Conservation (phyloP, 92 coral and sea anemone species). For the Blastomussa wellsi region DNA sequence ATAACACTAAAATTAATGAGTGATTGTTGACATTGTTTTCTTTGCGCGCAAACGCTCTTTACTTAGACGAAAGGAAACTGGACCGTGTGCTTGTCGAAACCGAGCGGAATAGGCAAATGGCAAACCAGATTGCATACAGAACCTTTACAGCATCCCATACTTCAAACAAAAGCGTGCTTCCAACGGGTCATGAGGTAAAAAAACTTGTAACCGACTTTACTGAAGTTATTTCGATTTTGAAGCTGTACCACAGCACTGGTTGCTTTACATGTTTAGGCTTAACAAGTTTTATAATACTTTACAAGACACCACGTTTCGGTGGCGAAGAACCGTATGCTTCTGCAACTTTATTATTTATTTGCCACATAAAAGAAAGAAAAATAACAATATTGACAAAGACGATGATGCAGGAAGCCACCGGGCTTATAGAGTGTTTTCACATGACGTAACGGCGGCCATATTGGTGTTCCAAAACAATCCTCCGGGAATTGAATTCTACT, state of each 20-base stretch:
- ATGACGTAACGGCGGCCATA: no score
- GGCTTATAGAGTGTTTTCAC: no score
- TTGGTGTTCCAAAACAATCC: no score
- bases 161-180: not conserved
- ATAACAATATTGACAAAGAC: no score
- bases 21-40: not conserved
- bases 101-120: conserved; percentile 34
- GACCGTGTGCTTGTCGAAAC: conserved; percentile 17
- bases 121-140: conserved; percentile 25
- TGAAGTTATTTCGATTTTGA: not conserved
- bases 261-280: no score
- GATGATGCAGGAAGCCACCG: no score
- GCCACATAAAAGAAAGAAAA: no score
- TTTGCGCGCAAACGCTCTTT: not conserved
- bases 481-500: no score
- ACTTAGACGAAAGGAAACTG: conserved; percentile 17
- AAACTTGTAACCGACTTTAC: not conserved
- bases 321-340: no score
- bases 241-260: not conserved
- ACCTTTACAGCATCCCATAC: conserved; percentile 13
- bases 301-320: no score
- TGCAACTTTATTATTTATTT: no score
- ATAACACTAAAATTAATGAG: not conserved
- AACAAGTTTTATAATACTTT: no score
- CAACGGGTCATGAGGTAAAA: conserved; percentile 18